Percentiles rank a stretch among this genome's conserved stretches.
Conservation (phyloP, 2,113 vertebrate species). For the Morone saxatilis region DNA sequence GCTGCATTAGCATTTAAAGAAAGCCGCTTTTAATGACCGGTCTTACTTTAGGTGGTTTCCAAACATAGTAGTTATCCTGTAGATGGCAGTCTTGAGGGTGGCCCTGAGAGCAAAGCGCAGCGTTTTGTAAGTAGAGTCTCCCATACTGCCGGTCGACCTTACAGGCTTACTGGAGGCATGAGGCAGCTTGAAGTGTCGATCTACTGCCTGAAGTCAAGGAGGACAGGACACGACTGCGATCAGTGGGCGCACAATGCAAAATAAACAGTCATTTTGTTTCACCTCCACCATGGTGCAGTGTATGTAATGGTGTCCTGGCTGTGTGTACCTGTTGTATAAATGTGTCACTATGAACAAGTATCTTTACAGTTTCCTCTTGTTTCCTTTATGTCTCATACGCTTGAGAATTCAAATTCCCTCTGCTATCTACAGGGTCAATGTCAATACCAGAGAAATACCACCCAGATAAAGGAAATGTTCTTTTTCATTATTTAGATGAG, state of each 20-base stretch:
- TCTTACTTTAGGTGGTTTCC: conserved; percentile 94
- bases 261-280: neutral
- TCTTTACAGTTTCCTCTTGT: neutral
- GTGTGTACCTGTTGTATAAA: neutral
- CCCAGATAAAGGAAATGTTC: neutral
- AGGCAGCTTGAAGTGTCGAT: conserved; percentile 98
- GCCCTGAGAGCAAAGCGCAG: conserved; percentile 95
- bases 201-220: conserved; percentile 87
- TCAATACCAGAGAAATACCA: no score
- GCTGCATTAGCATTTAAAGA: neutral
- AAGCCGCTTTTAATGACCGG: neutral
- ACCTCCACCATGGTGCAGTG: neutral
- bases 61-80: conserved; percentile 95
- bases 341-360: neutral
- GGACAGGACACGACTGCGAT: neutral
- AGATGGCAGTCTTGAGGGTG: conserved; percentile 94
- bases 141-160: conserved; percentile 85
- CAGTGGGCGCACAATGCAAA: neutral
- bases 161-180: conserved; percentile 94
- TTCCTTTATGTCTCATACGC: no score
- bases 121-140: conserved; percentile 92
- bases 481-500: neutral
- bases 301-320: no score
- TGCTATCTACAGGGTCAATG: no score
- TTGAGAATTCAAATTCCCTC: no score